phyloP scores from a whole-genome alignment of 2,113 vertebrate species.

The Phyllostomus hastatus region DNA sequence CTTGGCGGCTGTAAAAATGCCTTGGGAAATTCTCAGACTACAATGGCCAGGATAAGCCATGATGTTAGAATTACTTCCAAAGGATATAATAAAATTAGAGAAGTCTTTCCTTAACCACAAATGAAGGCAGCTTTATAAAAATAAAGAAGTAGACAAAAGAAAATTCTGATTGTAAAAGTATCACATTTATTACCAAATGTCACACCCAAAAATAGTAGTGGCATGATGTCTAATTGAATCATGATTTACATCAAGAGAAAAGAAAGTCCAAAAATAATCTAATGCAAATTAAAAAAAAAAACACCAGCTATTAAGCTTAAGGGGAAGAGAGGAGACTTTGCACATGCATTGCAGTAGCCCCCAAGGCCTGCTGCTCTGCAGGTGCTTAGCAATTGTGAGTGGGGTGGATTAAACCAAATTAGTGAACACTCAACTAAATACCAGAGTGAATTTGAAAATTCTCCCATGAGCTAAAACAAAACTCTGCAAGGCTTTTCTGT shows the following conservation, averaged over 20 bases:
- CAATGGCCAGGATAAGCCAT: not conserved
- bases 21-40: not conserved
- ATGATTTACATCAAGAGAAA: constrained; percentile 11
- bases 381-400: not conserved
- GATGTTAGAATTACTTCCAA: not conserved
- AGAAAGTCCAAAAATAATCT: not conserved
- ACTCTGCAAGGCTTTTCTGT: not conserved
- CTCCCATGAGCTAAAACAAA: constrained; percentile 29
- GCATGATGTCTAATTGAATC: not conserved
- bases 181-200: not conserved
- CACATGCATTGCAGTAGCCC: too few relatives aligned
- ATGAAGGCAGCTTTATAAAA: constrained; percentile 6
- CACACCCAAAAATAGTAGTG: not conserved
- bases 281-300: not conserved
- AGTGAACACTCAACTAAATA: not conserved
- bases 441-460: not conserved
- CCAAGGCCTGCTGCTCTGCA: not conserved
- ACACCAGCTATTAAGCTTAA: not conserved
- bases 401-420: not conserved
- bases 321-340: not conserved
- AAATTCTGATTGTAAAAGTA: not conserved
- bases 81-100: not conserved
- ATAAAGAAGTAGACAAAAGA: not conserved
- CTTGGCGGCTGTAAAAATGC: not conserved
- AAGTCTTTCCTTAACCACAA: not conserved